A percentile compares a stretch with the other conserved stretches of the same genome.
Evolutionary conservation across 2,888 invertebrate genomes (phyloP).

Genomic region (Ennomos erosarius): DNA sequence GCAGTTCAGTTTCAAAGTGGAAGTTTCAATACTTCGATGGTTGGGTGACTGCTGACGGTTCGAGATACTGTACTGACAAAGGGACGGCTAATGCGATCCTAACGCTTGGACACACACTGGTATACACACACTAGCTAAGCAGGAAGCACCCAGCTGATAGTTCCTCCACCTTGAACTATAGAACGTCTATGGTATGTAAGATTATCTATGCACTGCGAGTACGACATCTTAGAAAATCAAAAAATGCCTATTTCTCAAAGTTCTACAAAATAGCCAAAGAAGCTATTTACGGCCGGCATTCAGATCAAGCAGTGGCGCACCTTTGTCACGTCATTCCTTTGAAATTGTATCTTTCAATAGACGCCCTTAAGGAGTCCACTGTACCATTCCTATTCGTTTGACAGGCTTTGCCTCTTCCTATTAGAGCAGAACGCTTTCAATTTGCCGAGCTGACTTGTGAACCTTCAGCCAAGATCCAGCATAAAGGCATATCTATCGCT

Average conservation of each 20-base stretch:
- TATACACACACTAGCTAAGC: conserved; percentile 8
- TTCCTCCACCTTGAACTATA: no score
- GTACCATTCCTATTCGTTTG: conserved; percentile 41
- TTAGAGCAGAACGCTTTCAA: conserved; percentile 62
- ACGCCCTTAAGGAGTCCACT: conserved; percentile 16
- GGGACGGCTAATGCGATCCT: conserved; percentile 16
- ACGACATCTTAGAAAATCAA: no score
- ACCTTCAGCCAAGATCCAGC: conserved; percentile 59
- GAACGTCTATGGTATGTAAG: no score
- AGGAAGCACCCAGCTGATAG: no score
- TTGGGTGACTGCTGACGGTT: conserved; percentile 11
- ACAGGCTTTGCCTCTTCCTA: conserved; percentile 55
- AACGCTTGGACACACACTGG: conserved; percentile 20
- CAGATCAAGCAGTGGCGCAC: conserved; percentile 21
- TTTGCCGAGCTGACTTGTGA: conserved; percentile 63
- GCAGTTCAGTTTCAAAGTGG: neutral
- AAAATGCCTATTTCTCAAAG: no score
- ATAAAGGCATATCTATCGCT: conserved; percentile 66
- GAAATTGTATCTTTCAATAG: conserved; percentile 27
- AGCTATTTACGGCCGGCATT: conserved; percentile 22
- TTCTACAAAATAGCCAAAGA: no score
- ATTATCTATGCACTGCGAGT: no score
- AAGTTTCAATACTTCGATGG: neutral
- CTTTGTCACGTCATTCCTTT: conserved; percentile 26
- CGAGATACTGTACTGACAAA: conserved; percentile 22